Evolutionary conservation across 2,113 vertebrate genomes (phyloP).

Genomic region (Chaetodon auriga): DNA sequence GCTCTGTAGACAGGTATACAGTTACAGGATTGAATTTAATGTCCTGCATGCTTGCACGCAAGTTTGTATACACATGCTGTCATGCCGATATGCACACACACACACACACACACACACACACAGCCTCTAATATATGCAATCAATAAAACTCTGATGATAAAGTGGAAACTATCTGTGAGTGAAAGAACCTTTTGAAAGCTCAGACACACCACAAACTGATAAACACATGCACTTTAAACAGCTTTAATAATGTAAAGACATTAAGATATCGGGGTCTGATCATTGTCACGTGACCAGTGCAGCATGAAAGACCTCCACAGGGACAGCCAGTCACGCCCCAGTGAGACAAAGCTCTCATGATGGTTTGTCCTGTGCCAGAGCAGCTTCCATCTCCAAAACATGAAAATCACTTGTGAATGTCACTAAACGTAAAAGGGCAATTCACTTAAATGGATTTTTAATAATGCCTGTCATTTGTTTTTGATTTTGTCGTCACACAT

Average conservation of each 20-base stretch:
- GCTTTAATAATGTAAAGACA: conserved; percentile 62
- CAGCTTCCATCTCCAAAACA: neutral
- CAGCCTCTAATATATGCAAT: conserved; percentile 16
- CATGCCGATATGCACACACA: neutral
- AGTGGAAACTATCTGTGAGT: conserved; percentile 10
- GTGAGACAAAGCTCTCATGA: conserved; percentile 2
- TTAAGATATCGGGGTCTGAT: conserved; percentile 20
- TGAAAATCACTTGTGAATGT: neutral
- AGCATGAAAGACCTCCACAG: neutral
- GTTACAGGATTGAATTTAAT: conserved; percentile 71
- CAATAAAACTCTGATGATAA: conserved; percentile 31
- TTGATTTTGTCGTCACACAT: neutral
- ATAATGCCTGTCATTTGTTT: neutral
- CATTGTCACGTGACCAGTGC: conserved; percentile 1
- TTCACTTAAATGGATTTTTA: neutral
- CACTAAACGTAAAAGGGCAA: neutral
- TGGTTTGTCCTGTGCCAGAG: neutral
- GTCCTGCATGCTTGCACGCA: conserved; percentile 14
- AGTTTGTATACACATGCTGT: neutral
- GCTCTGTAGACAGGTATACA: conserved; percentile 53
- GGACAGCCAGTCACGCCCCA: neutral
- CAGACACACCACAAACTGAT: conserved; percentile 15
- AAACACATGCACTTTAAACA: conserved; percentile 36
- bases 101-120: neutral
- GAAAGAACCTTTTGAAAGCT: conserved; percentile 14